Evolutionary conservation across 2,797 vertebrate genomes (phyloP).

Genomic region (Enteromius unitaeniatus): DNA sequence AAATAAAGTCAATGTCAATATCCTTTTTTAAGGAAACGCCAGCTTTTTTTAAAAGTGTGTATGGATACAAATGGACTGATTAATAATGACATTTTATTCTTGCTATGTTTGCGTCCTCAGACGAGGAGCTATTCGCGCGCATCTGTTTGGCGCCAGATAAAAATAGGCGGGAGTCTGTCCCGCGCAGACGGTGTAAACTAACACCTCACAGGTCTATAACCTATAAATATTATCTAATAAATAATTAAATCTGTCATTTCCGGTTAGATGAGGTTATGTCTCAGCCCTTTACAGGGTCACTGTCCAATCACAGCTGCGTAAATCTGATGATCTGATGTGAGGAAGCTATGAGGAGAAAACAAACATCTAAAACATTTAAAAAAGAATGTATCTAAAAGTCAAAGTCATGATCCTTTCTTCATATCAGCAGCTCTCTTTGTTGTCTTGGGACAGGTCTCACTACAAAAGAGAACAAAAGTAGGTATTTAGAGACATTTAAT

Average conservation of each 20-base stretch:
- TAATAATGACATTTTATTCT: not conserved
- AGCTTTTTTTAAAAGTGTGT: not conserved
- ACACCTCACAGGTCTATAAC: not conserved
- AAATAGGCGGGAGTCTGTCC: constrained; percentile 13
- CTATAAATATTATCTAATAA: constrained; percentile 10
- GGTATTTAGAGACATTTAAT: too few relatives aligned
- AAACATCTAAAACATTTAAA: not conserved
- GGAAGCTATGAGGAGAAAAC: not conserved
- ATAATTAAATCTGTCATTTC: not conserved
- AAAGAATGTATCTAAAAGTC: not conserved
- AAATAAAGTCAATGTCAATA: not conserved
- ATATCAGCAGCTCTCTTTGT: too few relatives aligned
- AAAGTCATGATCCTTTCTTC: not conserved
- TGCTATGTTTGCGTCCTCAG: not conserved
- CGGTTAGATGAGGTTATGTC: not conserved
- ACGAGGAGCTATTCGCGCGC: not conserved
- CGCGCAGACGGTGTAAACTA: not conserved
- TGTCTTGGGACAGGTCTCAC: too few relatives aligned
- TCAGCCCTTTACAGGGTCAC: not conserved
- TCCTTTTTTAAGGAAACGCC: not conserved
- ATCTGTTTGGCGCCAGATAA: constrained; percentile 34
- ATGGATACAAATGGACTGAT: not conserved
- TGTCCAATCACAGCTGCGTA: not conserved
- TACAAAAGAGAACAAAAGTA: too few relatives aligned
- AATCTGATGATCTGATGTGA: not conserved